phyloP scores from a whole-genome alignment of 2,888 invertebrate genomes.

The Nemotelus pantherinus region DNA sequence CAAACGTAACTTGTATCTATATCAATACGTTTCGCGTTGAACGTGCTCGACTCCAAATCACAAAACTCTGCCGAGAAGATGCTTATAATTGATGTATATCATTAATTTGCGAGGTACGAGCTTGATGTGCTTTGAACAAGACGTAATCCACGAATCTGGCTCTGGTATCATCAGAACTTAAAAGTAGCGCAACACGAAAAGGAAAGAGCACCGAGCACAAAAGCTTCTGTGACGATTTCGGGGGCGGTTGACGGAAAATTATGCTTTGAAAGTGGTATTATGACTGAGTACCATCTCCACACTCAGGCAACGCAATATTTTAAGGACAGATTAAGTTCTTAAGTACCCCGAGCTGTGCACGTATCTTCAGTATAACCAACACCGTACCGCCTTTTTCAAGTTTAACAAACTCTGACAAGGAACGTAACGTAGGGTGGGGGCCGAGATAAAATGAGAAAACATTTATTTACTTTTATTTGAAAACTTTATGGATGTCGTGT shows the following conservation, averaged over 20 bases:
- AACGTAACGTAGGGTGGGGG: neutral
- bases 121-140: constrained; percentile 3
- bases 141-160: neutral
- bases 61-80: neutral
- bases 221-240: neutral
- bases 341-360: constrained; percentile 25
- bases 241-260: constrained; percentile 12
- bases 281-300: constrained; percentile 13
- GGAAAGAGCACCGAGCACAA: neutral
- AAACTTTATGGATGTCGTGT: constrained; percentile 27
- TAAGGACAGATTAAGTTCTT: constrained; percentile 37
- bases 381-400: neutral
- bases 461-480: constrained; percentile 43
- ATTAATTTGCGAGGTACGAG: constrained; percentile 31
- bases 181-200: neutral
- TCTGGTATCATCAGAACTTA: neutral
- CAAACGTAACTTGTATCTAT: too few relatives aligned
- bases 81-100: constrained; percentile 30
- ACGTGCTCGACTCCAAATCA: too few relatives aligned
- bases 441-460: constrained; percentile 40
- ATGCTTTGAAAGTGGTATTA: constrained; percentile 40
- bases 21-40: too few relatives aligned
- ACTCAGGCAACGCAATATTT: constrained; percentile 30
- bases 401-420: neutral
- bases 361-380: neutral